Evolutionary conservation across 2,797 vertebrate species (phyloP).

Genomic region (Scolopax bukidnonensis): DNA sequence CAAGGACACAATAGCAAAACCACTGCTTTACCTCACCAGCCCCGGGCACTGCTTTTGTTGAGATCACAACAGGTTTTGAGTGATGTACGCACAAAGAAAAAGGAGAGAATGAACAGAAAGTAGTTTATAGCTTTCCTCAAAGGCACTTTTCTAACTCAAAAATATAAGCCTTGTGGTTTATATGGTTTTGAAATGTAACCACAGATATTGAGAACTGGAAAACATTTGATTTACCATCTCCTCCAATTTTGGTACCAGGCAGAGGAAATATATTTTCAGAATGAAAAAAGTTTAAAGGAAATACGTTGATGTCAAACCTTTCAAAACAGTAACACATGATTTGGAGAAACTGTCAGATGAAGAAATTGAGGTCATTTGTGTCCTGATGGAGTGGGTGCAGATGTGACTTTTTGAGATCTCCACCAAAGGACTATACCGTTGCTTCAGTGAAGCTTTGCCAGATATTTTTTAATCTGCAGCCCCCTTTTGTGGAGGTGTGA

Average conservation of each 20-base stretch:
- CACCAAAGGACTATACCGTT: neutral
- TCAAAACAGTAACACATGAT: neutral
- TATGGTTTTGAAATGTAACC: conserved; percentile 59
- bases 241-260: neutral
- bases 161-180: conserved; percentile 53
- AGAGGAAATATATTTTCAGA: neutral
- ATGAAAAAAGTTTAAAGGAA: neutral
- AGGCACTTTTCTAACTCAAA: conserved; percentile 41
- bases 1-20: neutral
- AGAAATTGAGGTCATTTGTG: neutral
- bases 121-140: conserved; percentile 48
- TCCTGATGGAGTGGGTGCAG: neutral
- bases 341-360: neutral
- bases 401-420: neutral
- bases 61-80: neutral
- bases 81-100: neutral
- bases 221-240: conserved; percentile 33
- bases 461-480: neutral
- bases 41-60: neutral
- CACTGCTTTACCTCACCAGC: neutral
- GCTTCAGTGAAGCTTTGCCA: neutral
- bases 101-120: conserved; percentile 20
- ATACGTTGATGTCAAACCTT: neutral
- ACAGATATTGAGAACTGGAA: conserved; percentile 41
- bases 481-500: neutral